Evolutionary conservation across 2,113 vertebrate genomes (phyloP).

Genomic region (Nerophis lumbriciformis): DNA sequence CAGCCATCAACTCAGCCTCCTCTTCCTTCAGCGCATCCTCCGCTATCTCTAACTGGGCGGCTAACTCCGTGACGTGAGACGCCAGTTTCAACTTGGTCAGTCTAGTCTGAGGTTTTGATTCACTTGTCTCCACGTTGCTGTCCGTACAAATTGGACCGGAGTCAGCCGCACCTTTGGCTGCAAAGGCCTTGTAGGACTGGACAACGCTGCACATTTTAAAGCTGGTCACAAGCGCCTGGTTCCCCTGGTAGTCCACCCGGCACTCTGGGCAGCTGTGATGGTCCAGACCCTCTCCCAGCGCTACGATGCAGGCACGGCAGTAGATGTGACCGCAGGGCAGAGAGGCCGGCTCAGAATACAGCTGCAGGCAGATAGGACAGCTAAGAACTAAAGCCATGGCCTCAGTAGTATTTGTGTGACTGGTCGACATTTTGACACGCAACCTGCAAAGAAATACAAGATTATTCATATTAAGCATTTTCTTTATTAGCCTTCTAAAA

Average conservation of each 20-base stretch:
- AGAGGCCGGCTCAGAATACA: conserved; percentile 55
- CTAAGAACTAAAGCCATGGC: conserved; percentile 38
- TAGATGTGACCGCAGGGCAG: conserved; percentile 68
- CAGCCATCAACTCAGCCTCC: conserved; percentile 34
- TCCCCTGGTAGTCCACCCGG: conserved; percentile 40
- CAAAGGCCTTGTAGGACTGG: conserved; percentile 37
- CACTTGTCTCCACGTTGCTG: no score
- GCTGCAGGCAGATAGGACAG: conserved; percentile 65
- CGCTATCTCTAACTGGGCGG: conserved; percentile 50
- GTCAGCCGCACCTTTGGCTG: conserved; percentile 2
- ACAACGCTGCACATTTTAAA: conserved; percentile 60
- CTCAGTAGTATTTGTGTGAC: not conserved
- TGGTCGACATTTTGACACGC: conserved; percentile 36
- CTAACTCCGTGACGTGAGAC: conserved; percentile 52
- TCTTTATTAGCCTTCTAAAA: no score
- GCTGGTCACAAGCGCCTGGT: conserved; percentile 46
- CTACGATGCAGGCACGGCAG: conserved; percentile 62
- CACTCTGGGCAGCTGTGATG: conserved; percentile 68
- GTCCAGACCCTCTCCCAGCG: conserved; percentile 48
- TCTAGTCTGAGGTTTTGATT: conserved; percentile 13
- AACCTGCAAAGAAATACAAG: conserved; percentile 1
- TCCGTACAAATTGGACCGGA: no score
- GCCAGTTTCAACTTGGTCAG: conserved; percentile 49
- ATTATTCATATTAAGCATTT: no score
- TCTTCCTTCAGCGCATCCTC: conserved; percentile 39